Evolutionary conservation across 2,797 vertebrate species (phyloP), one percentile per base, ranked within the genome.

Genomic region (Melanotaenia trifasciata): DNA sequence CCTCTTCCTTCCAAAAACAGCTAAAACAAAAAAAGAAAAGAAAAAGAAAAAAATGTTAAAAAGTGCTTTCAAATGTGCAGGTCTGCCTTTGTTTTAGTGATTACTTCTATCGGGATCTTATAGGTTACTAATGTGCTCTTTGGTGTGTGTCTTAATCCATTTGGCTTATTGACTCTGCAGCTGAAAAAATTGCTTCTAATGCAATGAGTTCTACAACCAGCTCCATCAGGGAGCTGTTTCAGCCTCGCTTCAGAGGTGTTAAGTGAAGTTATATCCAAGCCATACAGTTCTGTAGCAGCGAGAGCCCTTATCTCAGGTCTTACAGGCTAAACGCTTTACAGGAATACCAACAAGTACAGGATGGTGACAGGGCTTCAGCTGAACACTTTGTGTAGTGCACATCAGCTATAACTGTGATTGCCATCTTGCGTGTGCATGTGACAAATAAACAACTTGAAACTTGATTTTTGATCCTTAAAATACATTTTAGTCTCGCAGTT

Each of bases 131-230:
- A 22, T 58, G 71, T 51, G 20, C 56, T 79, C 80, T 76, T 76
- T 64, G 78, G 70, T 67, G 72, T 63, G 30, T 32, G 47, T 78
- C 67, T 78, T n/a, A 3, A 71, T 90, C 84, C 82, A 84, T 85
- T 88, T 88, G 64, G 65, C 59, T 84, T 89, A 90, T 90, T 85
- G 88, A 88, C 73, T 82, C 45, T 4, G 26, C 32, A 66, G 80
- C 20, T 43, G 4, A 67, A 73, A 64, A 36, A 51, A 70, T 77
- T 58, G 47, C 56, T 53, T 67, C 62, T 86, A 87, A 89, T 81
- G 74, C 79, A 81, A 68, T 80, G 67, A 81, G 69, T 74, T 75
- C 18, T 64, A 47, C 53, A 76, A 51, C 14, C 32, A 6, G 13
- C 40, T 56, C 20, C 30, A 47, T 32, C 62, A 12, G 24, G 56